phyloP scores from a whole-genome alignment of 2,113 vertebrate genomes.

The Myrmecobius fasciatus region DNA sequence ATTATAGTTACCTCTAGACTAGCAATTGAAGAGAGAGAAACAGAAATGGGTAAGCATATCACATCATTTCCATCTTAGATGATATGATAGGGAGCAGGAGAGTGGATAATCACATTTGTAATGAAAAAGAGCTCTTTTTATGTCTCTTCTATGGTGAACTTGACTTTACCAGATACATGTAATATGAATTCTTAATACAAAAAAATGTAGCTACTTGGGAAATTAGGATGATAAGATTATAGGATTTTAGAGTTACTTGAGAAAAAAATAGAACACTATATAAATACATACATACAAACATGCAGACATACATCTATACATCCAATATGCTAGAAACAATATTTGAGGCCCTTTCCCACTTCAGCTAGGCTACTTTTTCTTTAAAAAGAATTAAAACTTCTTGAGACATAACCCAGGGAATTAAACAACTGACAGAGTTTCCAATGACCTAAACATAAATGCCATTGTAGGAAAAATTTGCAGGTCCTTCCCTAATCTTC shows the following conservation, averaged over 20 bases:
- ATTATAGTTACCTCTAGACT: neutral
- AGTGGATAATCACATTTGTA: neutral
- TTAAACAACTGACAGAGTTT: neutral
- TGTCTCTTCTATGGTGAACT: neutral
- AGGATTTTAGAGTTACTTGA: neutral
- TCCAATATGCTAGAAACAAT: neutral
- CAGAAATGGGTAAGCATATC: neutral
- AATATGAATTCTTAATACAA: neutral
- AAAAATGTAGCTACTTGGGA: neutral
- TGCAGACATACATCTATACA: neutral
- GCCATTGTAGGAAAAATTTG: neutral
- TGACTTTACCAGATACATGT: neutral
- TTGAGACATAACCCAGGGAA: neutral
- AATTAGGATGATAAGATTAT: neutral
- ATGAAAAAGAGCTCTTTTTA: neutral
- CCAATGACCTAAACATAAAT: neutral
- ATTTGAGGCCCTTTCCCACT: neutral
- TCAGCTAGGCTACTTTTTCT: neutral
- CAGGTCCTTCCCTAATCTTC: neutral
- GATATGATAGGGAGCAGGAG: rapidly evolving
- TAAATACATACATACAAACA: neutral
- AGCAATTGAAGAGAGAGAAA: neutral
- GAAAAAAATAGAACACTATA: neutral
- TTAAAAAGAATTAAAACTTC: neutral
- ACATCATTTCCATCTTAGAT: neutral